Conservation (phyloP, 2,113 vertebrate genomes). For the Strix aluco region DNA sequence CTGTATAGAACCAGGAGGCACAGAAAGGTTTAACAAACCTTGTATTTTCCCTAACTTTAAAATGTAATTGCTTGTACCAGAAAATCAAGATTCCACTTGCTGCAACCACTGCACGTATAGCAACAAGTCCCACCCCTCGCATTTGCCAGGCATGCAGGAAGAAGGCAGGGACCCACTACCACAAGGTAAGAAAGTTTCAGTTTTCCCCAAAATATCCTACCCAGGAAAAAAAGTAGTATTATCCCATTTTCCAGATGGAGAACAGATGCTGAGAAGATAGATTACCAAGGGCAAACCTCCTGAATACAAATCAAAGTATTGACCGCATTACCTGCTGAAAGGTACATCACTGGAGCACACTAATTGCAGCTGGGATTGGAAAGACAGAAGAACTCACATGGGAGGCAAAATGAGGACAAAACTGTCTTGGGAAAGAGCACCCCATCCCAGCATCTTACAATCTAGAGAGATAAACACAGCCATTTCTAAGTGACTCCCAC, state of each 20-base stretch:
- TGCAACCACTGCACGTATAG: accelerated
- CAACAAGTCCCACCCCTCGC: neutral
- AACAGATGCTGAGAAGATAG: neutral
- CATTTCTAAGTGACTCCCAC: neutral
- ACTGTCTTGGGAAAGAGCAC: neutral
- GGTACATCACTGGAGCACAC: neutral
- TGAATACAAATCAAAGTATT: neutral
- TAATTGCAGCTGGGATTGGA: neutral
- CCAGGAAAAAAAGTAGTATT: neutral
- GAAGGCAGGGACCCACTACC: neutral
- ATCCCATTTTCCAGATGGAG: neutral
- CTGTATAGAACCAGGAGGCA: neutral
- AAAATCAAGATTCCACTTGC: neutral
- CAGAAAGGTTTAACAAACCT: neutral
- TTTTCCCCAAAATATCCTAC: neutral
- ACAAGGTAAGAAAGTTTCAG: accelerated
- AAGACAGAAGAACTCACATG: neutral
- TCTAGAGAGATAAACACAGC: neutral
- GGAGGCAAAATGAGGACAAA: neutral
- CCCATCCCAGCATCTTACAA: neutral
- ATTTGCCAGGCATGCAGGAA: neutral
- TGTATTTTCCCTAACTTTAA: neutral
- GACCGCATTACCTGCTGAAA: neutral
- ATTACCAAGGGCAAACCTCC: neutral
- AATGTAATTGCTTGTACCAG: neutral